phyloP scores from a whole-genome alignment of 2,797 vertebrate genomes.

The Mus minutoides region DNA sequence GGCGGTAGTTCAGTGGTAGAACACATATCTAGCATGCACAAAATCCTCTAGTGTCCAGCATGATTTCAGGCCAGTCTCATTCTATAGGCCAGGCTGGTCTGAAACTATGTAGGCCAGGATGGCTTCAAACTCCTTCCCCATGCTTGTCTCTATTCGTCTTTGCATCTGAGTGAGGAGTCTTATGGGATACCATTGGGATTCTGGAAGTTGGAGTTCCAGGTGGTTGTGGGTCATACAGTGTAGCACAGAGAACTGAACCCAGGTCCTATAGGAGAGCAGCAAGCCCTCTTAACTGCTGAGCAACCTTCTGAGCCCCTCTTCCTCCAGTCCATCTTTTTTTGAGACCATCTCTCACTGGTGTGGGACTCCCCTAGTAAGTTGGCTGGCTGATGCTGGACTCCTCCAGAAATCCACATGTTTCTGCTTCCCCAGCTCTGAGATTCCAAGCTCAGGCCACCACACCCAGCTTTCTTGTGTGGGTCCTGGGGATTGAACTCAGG shows the following conservation, averaged over 20 bases:
- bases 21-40: background rate
- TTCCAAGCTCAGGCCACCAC: background rate
- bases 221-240: background rate
- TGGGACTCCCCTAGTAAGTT: background rate
- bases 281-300: background rate
- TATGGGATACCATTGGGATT: background rate
- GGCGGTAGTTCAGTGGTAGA: no score
- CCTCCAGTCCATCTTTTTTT: background rate
- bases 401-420: background rate
- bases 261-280: background rate
- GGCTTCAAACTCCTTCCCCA: background rate
- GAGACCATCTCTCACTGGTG: background rate
- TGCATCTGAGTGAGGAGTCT: background rate
- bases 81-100: background rate
- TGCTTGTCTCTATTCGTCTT: background rate
- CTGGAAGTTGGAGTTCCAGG: background rate
- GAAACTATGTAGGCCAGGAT: background rate
- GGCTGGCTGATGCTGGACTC: background rate
- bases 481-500: background rate
- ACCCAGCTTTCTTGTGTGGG: background rate
- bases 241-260: background rate
- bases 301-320: background rate
- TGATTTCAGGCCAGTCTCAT: background rate
- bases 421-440: background rate
- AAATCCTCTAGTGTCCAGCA: no score